A percentile compares a stretch with the other conserved stretches of the same genome.
Conservation (phyloP, 2,113 vertebrate genomes). For the Clinocottus analis region DNA sequence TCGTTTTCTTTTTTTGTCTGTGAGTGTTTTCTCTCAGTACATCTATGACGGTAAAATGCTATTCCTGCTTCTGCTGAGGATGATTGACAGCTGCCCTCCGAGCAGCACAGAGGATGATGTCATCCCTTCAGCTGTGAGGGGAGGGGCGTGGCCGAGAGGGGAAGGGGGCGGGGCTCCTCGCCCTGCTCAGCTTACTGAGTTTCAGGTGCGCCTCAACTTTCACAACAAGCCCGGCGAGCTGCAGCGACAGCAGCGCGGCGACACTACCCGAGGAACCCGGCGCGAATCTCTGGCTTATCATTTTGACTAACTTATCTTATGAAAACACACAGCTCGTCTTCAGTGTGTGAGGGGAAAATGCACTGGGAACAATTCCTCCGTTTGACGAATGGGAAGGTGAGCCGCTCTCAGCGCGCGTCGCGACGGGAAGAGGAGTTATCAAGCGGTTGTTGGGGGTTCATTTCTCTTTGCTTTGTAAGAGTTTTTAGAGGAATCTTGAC, state of each 20-base stretch:
- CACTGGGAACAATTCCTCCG: conserved; percentile 83
- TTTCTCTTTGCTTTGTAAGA: background rate
- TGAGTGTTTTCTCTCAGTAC: background rate
- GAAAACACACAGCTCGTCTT: conserved; percentile 11
- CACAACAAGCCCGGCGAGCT: conserved; percentile 61
- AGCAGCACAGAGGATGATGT: conserved; percentile 70
- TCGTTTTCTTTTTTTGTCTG: too few relatives aligned
- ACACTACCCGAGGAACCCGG: background rate
- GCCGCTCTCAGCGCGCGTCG: conserved; percentile 22
- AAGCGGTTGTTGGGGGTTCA: too few relatives aligned
- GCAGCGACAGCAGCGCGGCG: background rate
- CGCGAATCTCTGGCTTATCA: background rate
- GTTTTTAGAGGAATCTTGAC: background rate
- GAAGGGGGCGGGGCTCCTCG: conserved; percentile 39
- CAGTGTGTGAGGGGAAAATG: conserved; percentile 68
- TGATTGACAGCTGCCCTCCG: conserved; percentile 40
- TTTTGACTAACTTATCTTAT: conserved; percentile 9
- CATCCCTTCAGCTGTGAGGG: conserved; percentile 41
- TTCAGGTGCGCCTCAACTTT: conserved; percentile 78
- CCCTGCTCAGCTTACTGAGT: background rate
- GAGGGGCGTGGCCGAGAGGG: background rate
- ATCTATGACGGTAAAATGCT: background rate
- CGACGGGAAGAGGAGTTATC: background rate
- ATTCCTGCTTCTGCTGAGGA: conserved; percentile 6
- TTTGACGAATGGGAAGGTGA: conserved; percentile 81